Conservation (phyloP, 2,797 vertebrate genomes). For the Potorous gilbertii region DNA sequence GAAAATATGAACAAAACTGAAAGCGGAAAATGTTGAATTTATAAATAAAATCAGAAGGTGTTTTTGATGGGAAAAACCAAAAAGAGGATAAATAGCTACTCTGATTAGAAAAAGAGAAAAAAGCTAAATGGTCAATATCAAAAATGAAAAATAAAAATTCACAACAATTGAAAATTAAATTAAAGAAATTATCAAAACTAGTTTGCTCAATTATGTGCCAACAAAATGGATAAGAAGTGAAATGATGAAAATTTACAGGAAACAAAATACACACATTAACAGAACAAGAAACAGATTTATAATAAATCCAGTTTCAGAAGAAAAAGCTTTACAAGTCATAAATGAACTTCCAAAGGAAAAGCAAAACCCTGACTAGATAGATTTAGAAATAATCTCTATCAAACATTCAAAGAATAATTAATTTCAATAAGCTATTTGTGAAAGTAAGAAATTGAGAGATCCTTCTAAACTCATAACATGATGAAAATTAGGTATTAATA, state of each 20-base stretch:
- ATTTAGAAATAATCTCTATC: not conserved
- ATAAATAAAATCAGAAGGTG: not conserved
- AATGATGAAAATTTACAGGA: not conserved
- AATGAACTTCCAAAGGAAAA: not conserved
- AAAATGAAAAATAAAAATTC: not conserved
- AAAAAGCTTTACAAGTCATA: not conserved
- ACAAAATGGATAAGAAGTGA: not conserved
- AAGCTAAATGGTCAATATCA: not conserved
- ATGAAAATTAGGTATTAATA: not conserved
- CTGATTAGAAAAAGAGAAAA: not conserved
- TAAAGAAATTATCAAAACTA: not conserved
- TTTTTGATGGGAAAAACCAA: not conserved
- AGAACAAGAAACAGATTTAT: not conserved
- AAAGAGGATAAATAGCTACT: not conserved
- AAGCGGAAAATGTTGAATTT: not conserved
- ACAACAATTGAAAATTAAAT: not conserved
- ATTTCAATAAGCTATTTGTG: not conserved
- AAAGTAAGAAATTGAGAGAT: not conserved
- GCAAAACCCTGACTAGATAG: not conserved
- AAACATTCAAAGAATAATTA: not conserved
- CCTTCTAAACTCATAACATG: not conserved
- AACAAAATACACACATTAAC: not conserved
- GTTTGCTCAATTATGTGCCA: not conserved
- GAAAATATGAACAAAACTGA: not conserved
- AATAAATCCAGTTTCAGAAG: not conserved